Percentiles rank a stretch among this genome's conserved stretches.
phyloP scores from a whole-genome alignment of 2,113 vertebrate species.

The Electrona antarctica region DNA sequence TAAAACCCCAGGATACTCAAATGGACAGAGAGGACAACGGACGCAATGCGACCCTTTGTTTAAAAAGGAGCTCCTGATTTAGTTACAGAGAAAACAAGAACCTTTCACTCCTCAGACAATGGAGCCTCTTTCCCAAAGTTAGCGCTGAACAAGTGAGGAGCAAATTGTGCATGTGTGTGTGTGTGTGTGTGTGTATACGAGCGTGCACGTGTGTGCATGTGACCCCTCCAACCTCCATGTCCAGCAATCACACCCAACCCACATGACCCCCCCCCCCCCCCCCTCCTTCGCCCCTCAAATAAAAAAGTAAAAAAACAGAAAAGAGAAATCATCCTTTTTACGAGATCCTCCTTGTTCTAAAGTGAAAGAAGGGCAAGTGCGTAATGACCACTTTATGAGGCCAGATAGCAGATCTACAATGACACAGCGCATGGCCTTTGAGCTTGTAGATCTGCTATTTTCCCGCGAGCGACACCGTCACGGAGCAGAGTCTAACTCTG shows the following conservation, averaged over 20 bases:
- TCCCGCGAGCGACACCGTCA: too few species aligned
- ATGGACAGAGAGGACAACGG: conserved; percentile 45
- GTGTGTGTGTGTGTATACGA: conserved; percentile 30
- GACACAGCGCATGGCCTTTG: too few species aligned
- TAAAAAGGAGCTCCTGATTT: conserved; percentile 64
- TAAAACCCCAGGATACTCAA: conserved; percentile 50
- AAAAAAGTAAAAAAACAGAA: conserved; percentile 65
- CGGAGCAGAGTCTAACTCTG: too few species aligned
- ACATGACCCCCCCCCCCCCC: conserved; percentile 61
- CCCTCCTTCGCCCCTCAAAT: too few species aligned
- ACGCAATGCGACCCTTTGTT: conserved; percentile 58
- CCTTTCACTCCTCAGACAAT: conserved; percentile 70
- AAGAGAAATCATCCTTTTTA: conserved; percentile 73
- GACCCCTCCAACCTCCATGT: conserved; percentile 40
- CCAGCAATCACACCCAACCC: conserved; percentile 58
- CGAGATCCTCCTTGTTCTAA: conserved; percentile 69
- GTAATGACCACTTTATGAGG: background rate
- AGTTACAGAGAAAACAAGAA: conserved; percentile 71
- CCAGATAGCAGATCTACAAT: too few species aligned
- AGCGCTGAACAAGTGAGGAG: conserved; percentile 65
- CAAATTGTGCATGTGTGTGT: conserved; percentile 62
- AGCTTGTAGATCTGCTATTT: too few species aligned
- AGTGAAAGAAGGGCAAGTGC: conserved; percentile 59
- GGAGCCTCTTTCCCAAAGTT: conserved; percentile 59
- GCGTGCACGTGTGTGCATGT: conserved; percentile 33